Evolutionary conservation across 1,140 invertebrate genomes (phyloP), one percentile per base, ranked within the genome.

Genomic region (Anoplolepis gracilipes): DNA sequence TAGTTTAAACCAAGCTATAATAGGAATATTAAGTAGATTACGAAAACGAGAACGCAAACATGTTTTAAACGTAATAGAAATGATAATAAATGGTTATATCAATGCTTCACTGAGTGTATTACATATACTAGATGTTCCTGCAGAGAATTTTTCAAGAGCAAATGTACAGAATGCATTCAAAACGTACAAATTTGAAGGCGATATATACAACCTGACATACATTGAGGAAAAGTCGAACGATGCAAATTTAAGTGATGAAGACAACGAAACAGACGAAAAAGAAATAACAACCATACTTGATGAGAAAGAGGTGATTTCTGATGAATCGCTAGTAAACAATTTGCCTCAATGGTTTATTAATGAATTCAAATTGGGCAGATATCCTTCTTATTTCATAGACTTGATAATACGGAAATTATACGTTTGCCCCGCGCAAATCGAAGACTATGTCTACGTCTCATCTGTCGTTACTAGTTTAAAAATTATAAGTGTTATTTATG

Each of bases 351-450:
- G 97, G 97, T 97, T 98, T 92, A 91, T 96, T 2, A 90, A 96
- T 11, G 95, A 96, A 79, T 96, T 97, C 81, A 95, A 96, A 76
- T 92, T 92, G 6, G 97, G 96, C 2, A 87, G 94, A 36, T 95
- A 97, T 84, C 96, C 97, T 1, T 90, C 95, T 2, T 96, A 95
- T 87, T 96, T 97, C 88, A 95, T 98, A 49, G 97, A 98, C 92
- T 95, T 97, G 1, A 90, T 97, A 62, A 95, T 95, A 28, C 94
- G 96, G 57, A 96, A 96, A 84, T 94, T 96, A 59, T 96, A 97
- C 89, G 96, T 98, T 85, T 96, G 96, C 85, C 95, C 95, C 30
- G 96, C 97, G 19, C 97, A 98, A 95, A 96, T 98, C 11, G 98
- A 98, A 93, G 96, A 97, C 90, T 96, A 96, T 88, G 91, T 91